These are phyloP conservation scores for Antechinus stuartii DNA, from an alignment of 2,113 vertebrate genomes.

Conservation along the genomic window DNA sequence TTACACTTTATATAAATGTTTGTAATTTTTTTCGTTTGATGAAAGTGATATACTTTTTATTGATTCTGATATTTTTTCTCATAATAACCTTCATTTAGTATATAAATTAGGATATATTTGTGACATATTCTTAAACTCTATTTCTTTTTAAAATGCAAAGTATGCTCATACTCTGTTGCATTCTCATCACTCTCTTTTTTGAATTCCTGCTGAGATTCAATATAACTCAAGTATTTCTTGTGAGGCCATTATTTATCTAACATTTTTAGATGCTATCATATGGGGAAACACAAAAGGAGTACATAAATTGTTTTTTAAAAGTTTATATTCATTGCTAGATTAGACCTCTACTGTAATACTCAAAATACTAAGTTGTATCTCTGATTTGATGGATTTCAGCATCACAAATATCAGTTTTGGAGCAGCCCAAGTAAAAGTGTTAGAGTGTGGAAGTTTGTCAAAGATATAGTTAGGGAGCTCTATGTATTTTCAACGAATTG, in stretches of 20 bases:
- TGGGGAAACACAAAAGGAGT: too few relatives aligned
- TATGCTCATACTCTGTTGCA: not conserved
- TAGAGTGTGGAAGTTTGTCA: not conserved
- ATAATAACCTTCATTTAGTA: not conserved
- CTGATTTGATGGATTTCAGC: not conserved
- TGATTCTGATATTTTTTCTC: not conserved
- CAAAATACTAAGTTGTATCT: too few relatives aligned
- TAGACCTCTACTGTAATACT: too few relatives aligned
- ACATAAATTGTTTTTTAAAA: too few relatives aligned
- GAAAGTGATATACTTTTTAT: not conserved
- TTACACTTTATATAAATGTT: not conserved
- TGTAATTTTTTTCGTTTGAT: not conserved
- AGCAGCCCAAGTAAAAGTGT: not conserved
- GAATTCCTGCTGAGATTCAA: too few relatives aligned
- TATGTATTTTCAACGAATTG: not conserved
- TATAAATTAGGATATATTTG: not conserved
- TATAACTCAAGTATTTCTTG: too few relatives aligned
- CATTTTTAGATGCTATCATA: too few relatives aligned
- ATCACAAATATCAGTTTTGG: not conserved
- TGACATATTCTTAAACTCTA: not conserved
- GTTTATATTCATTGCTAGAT: too few relatives aligned
- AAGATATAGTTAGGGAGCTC: not conserved
- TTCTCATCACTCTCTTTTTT: too few relatives aligned
- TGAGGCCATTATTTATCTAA: too few relatives aligned
- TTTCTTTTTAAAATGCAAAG: not conserved